Percentiles rank a stretch among this genome's conserved stretches.
Evolutionary conservation across 2,888 invertebrate species (phyloP).

Genomic region (Chironomus tentans): DNA sequence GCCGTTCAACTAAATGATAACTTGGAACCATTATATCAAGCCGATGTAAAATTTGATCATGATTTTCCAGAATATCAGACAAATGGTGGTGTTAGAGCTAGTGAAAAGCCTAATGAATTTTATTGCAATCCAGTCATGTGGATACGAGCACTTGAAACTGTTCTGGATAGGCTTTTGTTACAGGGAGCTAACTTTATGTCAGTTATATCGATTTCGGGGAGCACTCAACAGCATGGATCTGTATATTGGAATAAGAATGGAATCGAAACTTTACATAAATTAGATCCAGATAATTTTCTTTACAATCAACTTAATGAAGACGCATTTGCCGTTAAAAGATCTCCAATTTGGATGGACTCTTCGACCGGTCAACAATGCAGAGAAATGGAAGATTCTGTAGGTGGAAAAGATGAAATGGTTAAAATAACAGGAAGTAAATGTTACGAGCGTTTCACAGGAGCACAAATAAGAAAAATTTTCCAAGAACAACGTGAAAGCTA

Average conservation of each 20-base stretch:
- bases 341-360: slow-evolving; percentile 96
- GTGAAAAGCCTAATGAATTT: slow-evolving; percentile 44
- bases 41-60: slow-evolving; percentile 79
- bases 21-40: slow-evolving; percentile 64
- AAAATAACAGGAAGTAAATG: slow-evolving; percentile 40
- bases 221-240: slow-evolving; percentile 97
- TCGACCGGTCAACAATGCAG: slow-evolving; percentile 61
- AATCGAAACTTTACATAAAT: slow-evolving; percentile 49
- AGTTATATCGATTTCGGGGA: slow-evolving; percentile 79
- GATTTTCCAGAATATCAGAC: slow-evolving; percentile 83
- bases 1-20: slow-evolving; percentile 70
- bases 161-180: slow-evolving; percentile 72
- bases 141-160: slow-evolving; percentile 90
- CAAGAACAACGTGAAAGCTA: slow-evolving; percentile 61
- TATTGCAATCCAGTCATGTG: slow-evolving; percentile 85
- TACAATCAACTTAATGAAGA: slow-evolving; percentile 70
- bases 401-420: slow-evolving; percentile 46
- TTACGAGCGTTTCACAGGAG: slow-evolving; percentile 65
- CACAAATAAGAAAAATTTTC: slow-evolving; percentile 84
- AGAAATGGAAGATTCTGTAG: slow-evolving; percentile 70
- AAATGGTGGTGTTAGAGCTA: slow-evolving; percentile 48
- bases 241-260: slow-evolving; percentile 87
- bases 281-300: slow-evolving; percentile 67
- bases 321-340: slow-evolving; percentile 66
- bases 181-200: slow-evolving; percentile 74